These are phyloP conservation scores for Cenopis cana DNA, from an alignment of 2,888 invertebrate genomes.

Conservation along the genomic window DNA sequence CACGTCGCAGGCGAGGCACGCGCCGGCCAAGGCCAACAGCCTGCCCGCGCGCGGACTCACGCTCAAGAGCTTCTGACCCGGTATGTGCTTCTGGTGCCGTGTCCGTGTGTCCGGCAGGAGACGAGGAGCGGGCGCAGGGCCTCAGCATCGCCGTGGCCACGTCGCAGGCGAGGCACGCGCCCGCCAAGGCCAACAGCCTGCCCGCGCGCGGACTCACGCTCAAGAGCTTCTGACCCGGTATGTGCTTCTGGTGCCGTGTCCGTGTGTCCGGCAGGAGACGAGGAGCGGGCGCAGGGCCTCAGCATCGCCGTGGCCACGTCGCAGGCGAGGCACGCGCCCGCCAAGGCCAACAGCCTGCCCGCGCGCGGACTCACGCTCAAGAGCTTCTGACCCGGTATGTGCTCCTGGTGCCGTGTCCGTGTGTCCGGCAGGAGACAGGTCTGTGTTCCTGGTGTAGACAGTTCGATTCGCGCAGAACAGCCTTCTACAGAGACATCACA, in stretches of 20 bases:
- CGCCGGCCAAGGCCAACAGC: conserved; percentile 81
- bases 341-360: conserved; percentile 81
- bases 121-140: conserved; percentile 94
- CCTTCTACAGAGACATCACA: too few relatives aligned
- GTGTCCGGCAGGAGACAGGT: neutral
- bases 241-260: neutral
- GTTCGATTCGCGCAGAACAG: neutral
- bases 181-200: conserved; percentile 80
- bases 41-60: conserved; percentile 80
- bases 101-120: too few relatives aligned
- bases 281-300: conserved; percentile 96
- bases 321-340: conserved; percentile 86
- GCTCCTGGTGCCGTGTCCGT: neutral
- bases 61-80: conserved; percentile 73
- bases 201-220: conserved; percentile 80
- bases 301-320: conserved; percentile 97
- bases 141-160: conserved; percentile 97
- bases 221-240: conserved; percentile 70
- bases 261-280: neutral
- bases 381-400: conserved; percentile 64
- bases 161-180: conserved; percentile 87
- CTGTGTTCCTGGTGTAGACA: neutral
- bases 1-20: conserved; percentile 89
- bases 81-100: neutral
- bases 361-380: conserved; percentile 80